A percentile compares a stretch with the other conserved stretches of the same genome.
Conservation (phyloP, 2,888 invertebrate species). For the Nephrotoma guestfalica region DNA sequence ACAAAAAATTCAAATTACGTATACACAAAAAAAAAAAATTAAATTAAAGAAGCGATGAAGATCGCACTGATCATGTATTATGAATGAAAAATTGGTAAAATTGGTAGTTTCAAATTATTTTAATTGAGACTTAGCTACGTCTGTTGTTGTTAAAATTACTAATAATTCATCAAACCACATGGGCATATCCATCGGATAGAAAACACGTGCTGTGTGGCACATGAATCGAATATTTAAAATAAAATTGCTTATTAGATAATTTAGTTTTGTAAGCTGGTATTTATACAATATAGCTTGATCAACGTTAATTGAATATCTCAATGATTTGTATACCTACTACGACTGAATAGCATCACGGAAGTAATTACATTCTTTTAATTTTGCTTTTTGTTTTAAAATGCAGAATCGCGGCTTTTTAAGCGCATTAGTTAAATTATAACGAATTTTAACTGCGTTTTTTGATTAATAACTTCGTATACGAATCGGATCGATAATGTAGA, state of each 20-base stretch:
- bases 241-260: neutral
- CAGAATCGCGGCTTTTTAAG: no score
- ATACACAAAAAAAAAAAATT: neutral
- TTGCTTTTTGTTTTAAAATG: no score
- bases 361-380: no score
- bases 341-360: no score
- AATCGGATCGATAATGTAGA: no score
- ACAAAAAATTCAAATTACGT: neutral
- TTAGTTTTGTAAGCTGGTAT: no score
- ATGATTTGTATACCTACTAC: no score
- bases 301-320: no score
- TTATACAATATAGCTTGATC: no score
- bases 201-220: neutral
- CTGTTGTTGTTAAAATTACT: neutral
- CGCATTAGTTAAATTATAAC: no score
- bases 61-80: neutral
- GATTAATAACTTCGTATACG: no score
- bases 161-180: neutral
- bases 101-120: neutral
- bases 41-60: neutral
- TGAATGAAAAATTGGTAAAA: neutral
- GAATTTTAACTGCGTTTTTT: no score
- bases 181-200: neutral
- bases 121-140: neutral
- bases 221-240: neutral